Base-by-base conservation (phyloP, 2,888 invertebrate genomes). In the Chymomyza fuscimana region DNA sequence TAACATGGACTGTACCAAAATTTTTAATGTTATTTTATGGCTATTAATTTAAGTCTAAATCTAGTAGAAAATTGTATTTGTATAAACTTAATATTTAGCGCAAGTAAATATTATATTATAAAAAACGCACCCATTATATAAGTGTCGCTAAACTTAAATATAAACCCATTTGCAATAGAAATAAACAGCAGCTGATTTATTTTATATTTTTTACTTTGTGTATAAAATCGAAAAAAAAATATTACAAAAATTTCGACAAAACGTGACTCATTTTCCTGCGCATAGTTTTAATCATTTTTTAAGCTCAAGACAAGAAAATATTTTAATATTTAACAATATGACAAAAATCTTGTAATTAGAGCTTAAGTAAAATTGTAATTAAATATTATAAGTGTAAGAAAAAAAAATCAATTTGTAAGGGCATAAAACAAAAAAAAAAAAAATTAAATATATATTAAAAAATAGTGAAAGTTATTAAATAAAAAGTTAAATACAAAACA, bases 211-310 rank as follows among this genome's bases (percentile, higher is more conserved):
- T 15, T 46, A 36, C 36, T 46, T 12, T 46, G 10, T 59, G 59
- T 59, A 59, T 16, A 59, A 59, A 59, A 59, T 59, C 15, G 6
- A 19, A n/a, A 63, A 52, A 12, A 9, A 63, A 54, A n/a, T 54
- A 29, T 58, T 58, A 29, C 12, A 32, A n/a, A n/a, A 1, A 61
- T 32, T 61, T 61, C 61, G 7, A n/a, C 12, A 15, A 16, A 32
- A 32, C 16, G 19, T 46, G 40, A 46, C 78, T 82, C 78, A 74
- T 80, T 83, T 71, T 67, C 74, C 85, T 81, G 65, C 74, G 77
- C 79, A 87, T 83, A 87, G 81, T 87, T 86, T 86, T 82, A 81
- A 86, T 86, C 83, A 82, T 82, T 86, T 25, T 82, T 80, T 84
- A 84, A 87, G 84, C 86, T 87, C 87, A 87, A 82, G 15, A 69